Base-by-base conservation (phyloP, 2,888 invertebrate genomes). In the Mylabris sibirica region DNA sequence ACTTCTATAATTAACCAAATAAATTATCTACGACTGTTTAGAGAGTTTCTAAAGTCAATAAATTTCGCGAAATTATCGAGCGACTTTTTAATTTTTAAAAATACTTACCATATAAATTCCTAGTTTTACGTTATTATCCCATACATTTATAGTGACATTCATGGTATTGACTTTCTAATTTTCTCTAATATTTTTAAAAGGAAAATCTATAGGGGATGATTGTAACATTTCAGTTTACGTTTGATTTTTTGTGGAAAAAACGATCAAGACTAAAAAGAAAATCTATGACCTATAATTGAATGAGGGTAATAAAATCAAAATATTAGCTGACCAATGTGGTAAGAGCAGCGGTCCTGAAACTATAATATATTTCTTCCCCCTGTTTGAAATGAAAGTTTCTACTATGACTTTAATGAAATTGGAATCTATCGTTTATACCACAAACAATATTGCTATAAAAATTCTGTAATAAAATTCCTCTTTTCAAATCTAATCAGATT, bases 271-370 rank as follows among this genome's bases (percentile, higher is more conserved):
- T 26, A 14, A 57, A 57, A 24, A 26, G 57, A 57, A 57, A 57
- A 57, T 57, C 57, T 26, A 57, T 8, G 26, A 57, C n/a, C 12
- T 26, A 57, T 57, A 57, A 57, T 24, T 57, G 57, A 57, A 57
- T 57, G 57, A 26, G 57, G 57, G 57, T 57, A 57, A 81, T 82
- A 80, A 82, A 82, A 80, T 81, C 81, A 79, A 82, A 82, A 81
- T 82, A 80, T 82, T 79, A 81, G 80, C 80, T 79, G 80, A 78
- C 80, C 80, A 80, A 76, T 78, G 79, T 79, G 78, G 80, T 77
- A 78, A 78, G 76, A 78, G 6, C 77, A 78, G 14, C 77, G 77
- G 77, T 76, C 76, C 76, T 80, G 69, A 68, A 71, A 75, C 77
- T 72, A 76, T 77, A 78, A 79, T 77, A 77, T 79, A 80, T 80